phyloP scores from a whole-genome alignment of 92 coral and sea anemone species.

The Umimayanthus chanpuru region DNA sequence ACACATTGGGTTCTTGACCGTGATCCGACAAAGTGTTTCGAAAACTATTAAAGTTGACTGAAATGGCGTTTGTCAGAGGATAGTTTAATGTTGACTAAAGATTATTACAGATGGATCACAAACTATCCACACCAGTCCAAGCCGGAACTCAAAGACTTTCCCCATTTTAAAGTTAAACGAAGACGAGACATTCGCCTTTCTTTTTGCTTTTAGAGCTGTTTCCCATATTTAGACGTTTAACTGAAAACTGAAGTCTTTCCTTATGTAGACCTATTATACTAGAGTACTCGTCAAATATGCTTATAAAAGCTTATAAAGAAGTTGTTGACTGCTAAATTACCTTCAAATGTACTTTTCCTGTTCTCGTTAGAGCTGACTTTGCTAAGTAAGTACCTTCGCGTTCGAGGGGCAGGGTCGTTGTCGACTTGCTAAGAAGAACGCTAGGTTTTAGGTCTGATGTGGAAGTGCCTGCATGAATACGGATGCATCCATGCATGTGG shows the following conservation, averaged over 20 bases:
- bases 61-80: too few relatives aligned
- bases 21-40: too few relatives aligned
- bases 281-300: background rate
- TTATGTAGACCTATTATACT: too few relatives aligned
- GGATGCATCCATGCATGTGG: slow-evolving; percentile 15
- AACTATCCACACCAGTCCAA: too few relatives aligned
- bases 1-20: too few relatives aligned
- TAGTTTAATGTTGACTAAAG: too few relatives aligned
- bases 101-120: too few relatives aligned
- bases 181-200: background rate
- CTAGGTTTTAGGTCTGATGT: background rate
- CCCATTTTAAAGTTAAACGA: too few relatives aligned
- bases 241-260: background rate
- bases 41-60: too few relatives aligned
- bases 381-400: background rate
- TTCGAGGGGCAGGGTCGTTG: background rate
- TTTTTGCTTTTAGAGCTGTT: too few relatives aligned
- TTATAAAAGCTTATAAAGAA: too few relatives aligned
- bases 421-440: background rate
- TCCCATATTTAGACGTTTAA: too few relatives aligned
- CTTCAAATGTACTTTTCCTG: background rate
- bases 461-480: background rate
- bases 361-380: background rate
- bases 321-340: background rate
- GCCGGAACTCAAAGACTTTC: background rate